Percentiles rank a stretch among this genome's conserved stretches.
Evolutionary conservation across 2,113 vertebrate genomes (phyloP).

Genomic region (Carassius carassius): DNA sequence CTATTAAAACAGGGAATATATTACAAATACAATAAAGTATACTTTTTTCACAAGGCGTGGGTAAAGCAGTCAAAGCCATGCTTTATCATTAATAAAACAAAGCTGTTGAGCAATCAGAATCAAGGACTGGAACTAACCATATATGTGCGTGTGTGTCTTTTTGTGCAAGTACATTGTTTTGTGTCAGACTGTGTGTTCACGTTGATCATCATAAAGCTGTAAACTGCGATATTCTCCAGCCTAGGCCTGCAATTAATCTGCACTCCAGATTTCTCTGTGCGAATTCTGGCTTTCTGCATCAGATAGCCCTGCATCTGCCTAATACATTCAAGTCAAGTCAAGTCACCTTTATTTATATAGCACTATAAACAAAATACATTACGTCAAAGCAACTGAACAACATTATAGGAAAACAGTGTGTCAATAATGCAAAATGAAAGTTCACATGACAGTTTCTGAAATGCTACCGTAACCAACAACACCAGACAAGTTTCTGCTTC

Average conservation of each 20-base stretch:
- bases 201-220: constrained; percentile 61
- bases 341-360: too few species aligned
- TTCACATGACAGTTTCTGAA: constrained; percentile 92
- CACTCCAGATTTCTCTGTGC: constrained; percentile 66
- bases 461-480: constrained; percentile 93
- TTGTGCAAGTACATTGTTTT: constrained; percentile 4
- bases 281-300: constrained; percentile 61
- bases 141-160: background rate
- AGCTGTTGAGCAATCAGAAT: too few species aligned
- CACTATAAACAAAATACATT: too few species aligned
- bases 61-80: too few species aligned
- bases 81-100: too few species aligned
- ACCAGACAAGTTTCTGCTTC: constrained; percentile 92
- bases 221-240: constrained; percentile 68
- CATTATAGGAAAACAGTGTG: too few species aligned
- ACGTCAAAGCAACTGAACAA: too few species aligned
- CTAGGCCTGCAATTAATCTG: constrained; percentile 73
- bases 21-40: too few species aligned
- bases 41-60: too few species aligned
- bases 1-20: too few species aligned
- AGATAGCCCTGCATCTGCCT: constrained; percentile 72
- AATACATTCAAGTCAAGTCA: constrained; percentile 77
- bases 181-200: constrained; percentile 28
- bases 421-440: too few species aligned
- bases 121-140: too few species aligned